phyloP scores from a whole-genome alignment of 30 jellyfish, hydroid and myxozoan genomes.

The Hydra vulgaris region DNA sequence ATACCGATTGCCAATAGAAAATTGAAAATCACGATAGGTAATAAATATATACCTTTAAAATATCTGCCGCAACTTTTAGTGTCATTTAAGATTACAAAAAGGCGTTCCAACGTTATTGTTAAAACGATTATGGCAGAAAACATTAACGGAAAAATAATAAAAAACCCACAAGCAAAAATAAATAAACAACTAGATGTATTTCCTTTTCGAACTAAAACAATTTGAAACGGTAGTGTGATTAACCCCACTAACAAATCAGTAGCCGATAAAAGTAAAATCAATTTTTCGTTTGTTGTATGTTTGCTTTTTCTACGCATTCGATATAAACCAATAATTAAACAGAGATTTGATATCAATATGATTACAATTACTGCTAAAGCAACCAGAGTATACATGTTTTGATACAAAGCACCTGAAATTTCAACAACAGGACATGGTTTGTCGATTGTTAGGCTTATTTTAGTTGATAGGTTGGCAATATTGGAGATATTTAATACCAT shows the following conservation, averaged over 20 bases:
- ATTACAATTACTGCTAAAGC: too few relatives aligned
- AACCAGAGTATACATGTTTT: not conserved
- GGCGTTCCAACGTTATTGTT: not conserved
- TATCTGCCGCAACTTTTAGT: not conserved
- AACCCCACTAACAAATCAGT: not conserved
- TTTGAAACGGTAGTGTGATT: not conserved
- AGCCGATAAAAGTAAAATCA: not conserved
- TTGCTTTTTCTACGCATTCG: not conserved
- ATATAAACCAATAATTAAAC: not conserved
- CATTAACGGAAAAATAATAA: not conserved
- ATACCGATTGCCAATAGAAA: not conserved
- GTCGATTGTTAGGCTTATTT: too few relatives aligned
- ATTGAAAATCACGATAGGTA: not conserved
- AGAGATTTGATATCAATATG: not conserved
- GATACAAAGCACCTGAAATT: not conserved
- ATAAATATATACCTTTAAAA: not conserved
- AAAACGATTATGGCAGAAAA: not conserved
- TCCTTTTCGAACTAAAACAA: not conserved
- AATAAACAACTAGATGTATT: not conserved
- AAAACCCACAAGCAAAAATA: not conserved
- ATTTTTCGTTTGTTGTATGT: not conserved
- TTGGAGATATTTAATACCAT: too few relatives aligned
- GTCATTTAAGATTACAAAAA: not conserved
- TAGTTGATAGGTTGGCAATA: too few relatives aligned
- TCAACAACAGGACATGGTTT: not conserved